Percentiles rank a stretch among this genome's conserved stretches.
Conservation (phyloP, 2,113 vertebrate genomes). For the Chauna torquata region DNA sequence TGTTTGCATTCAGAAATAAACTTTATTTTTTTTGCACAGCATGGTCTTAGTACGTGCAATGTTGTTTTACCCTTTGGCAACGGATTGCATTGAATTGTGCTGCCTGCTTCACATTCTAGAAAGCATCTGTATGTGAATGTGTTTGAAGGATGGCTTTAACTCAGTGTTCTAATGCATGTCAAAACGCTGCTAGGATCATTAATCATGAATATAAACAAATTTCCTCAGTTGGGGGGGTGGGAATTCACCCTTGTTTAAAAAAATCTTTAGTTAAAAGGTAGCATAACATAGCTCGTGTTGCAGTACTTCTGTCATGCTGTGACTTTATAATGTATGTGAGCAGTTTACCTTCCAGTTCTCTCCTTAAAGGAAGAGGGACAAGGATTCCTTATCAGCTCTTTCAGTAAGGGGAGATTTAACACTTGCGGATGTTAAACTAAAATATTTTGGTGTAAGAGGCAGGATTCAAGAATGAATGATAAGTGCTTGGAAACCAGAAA, state of each 20-base stretch:
- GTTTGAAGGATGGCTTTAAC: background rate
- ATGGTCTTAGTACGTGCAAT: background rate
- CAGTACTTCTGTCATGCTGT: background rate
- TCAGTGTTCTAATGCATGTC: background rate
- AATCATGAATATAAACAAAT: background rate
- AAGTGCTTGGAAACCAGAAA: background rate
- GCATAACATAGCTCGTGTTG: background rate
- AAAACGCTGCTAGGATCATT: background rate
- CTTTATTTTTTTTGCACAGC: background rate
- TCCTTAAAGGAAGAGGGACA: background rate
- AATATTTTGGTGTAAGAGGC: background rate
- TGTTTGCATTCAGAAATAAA: background rate
- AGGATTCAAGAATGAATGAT: background rate
- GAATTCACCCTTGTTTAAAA: background rate
- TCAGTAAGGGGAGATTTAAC: background rate
- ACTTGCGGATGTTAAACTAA: background rate
- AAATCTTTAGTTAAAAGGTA: background rate
- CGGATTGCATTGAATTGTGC: background rate
- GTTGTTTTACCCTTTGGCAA: background rate
- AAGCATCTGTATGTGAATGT: background rate
- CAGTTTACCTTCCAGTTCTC: background rate
- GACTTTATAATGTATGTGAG: background rate
- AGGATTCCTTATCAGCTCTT: background rate
- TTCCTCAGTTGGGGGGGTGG: background rate
- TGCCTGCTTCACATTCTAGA: background rate